These are phyloP conservation scores for Odontomachus brunneus DNA, from an alignment of 1,140 invertebrate genomes.

Conservation along the genomic window DNA sequence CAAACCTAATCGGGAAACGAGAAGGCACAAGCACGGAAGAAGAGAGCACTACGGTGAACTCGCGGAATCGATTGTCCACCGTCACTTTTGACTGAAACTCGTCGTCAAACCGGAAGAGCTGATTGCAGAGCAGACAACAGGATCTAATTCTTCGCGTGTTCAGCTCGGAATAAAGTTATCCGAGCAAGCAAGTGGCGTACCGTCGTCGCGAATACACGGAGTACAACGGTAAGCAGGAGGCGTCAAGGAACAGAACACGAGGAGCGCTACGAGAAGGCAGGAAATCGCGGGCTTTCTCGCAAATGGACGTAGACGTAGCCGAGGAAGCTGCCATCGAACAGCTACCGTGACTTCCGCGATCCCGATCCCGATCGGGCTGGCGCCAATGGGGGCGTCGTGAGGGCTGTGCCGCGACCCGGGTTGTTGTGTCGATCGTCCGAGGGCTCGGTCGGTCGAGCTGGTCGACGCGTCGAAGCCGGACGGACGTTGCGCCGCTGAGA, in stretches of 20 bases:
- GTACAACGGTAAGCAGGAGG: no score
- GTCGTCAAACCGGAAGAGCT: background rate
- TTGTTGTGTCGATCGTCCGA: conserved; percentile 34
- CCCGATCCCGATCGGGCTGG: background rate
- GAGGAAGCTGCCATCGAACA: conserved; percentile 68
- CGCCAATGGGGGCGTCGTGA: conserved; percentile 58
- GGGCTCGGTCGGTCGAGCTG: conserved; percentile 47
- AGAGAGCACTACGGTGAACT: background rate
- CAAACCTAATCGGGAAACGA: background rate
- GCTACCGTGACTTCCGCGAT: conserved; percentile 69
- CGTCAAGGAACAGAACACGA: no score
- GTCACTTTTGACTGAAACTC: background rate
- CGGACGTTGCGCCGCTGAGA: conserved; percentile 75
- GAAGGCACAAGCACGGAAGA: background rate
- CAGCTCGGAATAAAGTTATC: no score
- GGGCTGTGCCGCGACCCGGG: conserved; percentile 54
- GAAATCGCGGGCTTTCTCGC: background rate
- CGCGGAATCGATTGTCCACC: background rate
- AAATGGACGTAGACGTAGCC: conserved; percentile 45
- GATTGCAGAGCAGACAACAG: no score
- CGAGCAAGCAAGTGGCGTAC: no score
- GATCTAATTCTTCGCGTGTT: no score
- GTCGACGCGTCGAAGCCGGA: conserved; percentile 10
- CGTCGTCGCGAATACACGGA: no score
- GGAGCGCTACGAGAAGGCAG: no score